phyloP scores from a whole-genome alignment of 2,888 invertebrate species.

The Neuroscelio doddi region DNA sequence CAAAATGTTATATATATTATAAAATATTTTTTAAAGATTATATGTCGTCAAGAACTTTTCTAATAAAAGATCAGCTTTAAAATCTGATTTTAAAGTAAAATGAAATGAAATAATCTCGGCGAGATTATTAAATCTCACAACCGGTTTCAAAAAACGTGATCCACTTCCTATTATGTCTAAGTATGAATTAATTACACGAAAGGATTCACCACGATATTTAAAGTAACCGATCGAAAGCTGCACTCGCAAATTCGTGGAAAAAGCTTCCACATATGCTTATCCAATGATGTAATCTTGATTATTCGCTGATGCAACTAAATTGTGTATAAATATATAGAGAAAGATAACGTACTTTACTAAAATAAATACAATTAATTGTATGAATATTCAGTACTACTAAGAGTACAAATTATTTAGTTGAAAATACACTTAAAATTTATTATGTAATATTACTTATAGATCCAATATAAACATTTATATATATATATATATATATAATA shows the following conservation, averaged over 20 bases:
- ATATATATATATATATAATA: too few species aligned
- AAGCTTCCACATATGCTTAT: conserved; percentile 25
- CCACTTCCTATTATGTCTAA: conserved; percentile 7
- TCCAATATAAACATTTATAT: too few species aligned
- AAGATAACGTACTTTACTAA: conserved; percentile 12
- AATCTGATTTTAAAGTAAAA: too few species aligned
- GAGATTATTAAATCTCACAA: too few species aligned
- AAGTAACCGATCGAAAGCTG: conserved; percentile 32
- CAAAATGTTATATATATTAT: too few species aligned
- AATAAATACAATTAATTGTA: conserved; percentile 17
- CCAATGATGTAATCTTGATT: conserved; percentile 34
- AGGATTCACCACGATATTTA: conserved; percentile 20
- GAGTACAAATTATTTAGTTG: neutral
- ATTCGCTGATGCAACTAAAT: conserved; percentile 29
- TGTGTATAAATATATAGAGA: conserved; percentile 9
- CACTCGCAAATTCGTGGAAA: conserved; percentile 25
- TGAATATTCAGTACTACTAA: neutral
- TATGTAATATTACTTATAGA: too few species aligned
- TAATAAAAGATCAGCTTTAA: too few species aligned
- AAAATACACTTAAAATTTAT: neutral
- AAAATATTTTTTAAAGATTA: too few species aligned
- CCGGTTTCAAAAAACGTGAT: neutral
- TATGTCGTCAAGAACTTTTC: too few species aligned
- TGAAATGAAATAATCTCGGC: too few species aligned
- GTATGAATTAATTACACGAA: conserved; percentile 24